Percentiles rank a stretch among this genome's conserved stretches.
These are phyloP conservation scores for Alethe diademata DNA, from an alignment of 2,113 vertebrate genomes.

Conservation along the genomic window DNA sequence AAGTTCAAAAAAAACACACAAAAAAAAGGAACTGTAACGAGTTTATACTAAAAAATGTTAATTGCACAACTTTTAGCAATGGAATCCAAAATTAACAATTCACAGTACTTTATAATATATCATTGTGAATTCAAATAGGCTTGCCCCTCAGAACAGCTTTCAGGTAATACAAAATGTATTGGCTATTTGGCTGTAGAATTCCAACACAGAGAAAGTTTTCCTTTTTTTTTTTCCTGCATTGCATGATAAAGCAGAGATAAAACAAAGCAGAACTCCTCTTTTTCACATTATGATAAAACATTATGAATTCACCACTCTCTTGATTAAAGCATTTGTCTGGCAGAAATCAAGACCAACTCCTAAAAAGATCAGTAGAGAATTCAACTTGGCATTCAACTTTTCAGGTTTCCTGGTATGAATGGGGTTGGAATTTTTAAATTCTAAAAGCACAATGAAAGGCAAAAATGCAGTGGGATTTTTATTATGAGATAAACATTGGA, in stretches of 20 bases:
- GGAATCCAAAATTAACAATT: neutral
- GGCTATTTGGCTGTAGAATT: neutral
- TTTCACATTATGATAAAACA: neutral
- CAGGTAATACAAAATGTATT: neutral
- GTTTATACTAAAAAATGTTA: neutral
- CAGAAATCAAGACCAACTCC: neutral
- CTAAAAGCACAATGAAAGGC: neutral
- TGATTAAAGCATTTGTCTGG: neutral
- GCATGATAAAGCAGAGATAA: neutral
- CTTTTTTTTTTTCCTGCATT: neutral
- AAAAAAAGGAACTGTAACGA: neutral
- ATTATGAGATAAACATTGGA: neutral
- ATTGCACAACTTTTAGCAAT: neutral
- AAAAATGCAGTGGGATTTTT: neutral
- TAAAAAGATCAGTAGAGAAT: neutral
- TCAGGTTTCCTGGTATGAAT: neutral
- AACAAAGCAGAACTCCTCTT: neutral
- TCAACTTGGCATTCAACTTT: neutral
- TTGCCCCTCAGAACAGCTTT: neutral
- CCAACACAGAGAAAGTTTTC: neutral
- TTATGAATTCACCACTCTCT: neutral
- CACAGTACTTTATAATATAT: neutral
- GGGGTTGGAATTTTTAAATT: rapidly evolving
- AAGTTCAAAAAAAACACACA: neutral
- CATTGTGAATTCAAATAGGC: neutral